Base-by-base conservation (phyloP, 1,140 invertebrate genomes). In the Pectinophora gossypiella region DNA sequence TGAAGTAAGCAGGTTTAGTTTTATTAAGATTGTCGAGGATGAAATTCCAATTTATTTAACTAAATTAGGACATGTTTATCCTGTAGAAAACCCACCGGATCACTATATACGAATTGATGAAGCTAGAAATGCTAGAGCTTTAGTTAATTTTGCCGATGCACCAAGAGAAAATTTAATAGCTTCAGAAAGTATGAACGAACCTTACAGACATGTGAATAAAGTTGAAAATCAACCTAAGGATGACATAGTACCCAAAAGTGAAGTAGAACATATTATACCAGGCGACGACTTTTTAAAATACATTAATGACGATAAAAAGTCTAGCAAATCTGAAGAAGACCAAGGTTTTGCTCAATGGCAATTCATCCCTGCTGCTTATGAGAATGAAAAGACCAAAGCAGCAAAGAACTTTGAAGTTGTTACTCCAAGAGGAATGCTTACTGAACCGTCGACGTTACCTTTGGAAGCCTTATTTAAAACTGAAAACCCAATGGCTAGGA, bases 1-100 rank as follows among this genome's bases (percentile, higher is more conserved):
- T 48, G 91, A 91, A 77, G 91, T 93, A 0, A 92, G 90, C 72
- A 85, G 91, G 61, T 90, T 90, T 46, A 92, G 90, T 52, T 87
- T 90, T 23, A 92, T 93, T 16, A 92, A 92, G 72, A 85, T 92
- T 45, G 89, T 92, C 12, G 90, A 89, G 78, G 85, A 87, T 62
- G 87, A 89, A 64, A 89, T 89, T 15, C 87, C 87, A 18, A 87
- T 87, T 51, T 89, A 89, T 74, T 61, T 89, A 15, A 89, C 85
- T 10, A 89, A 87, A 70, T 64, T 80, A 19, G 82, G 85, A 15
- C 85, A 86, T 50, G 73, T 87, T n/a, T 89, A 89, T 64, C 87
- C 87, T 2, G 84, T 86, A 35, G 85, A 83, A 54, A 84, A 88
- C 67, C 84, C 82, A 19, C 87, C 87, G 6, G 73, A 86, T 56